phyloP scores from a whole-genome alignment of 2,888 invertebrate genomes.

The Chaitophorus viminalis region DNA sequence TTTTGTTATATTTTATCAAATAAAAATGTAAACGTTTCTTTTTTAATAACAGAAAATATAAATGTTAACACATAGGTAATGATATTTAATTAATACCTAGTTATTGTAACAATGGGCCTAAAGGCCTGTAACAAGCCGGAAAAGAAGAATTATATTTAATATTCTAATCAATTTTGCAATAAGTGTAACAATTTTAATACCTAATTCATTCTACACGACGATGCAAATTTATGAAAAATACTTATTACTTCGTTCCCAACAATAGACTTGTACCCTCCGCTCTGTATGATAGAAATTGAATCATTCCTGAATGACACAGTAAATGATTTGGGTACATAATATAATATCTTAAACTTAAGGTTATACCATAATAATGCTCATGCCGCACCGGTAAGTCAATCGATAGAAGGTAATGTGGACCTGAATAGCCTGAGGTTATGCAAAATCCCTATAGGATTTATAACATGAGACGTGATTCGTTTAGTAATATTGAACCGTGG shows the following conservation, averaged over 20 bases:
- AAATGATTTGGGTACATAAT: background rate
- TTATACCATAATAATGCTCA: background rate
- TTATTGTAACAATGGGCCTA: too few relatives aligned
- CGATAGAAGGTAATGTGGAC: constrained; percentile 14
- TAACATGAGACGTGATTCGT: constrained; percentile 43
- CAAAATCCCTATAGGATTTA: constrained; percentile 24
- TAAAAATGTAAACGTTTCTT: background rate
- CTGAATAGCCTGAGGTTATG: background rate
- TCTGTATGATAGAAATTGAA: background rate
- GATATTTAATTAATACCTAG: too few relatives aligned
- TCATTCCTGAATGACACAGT: background rate
- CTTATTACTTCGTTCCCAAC: background rate
- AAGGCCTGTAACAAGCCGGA: too few relatives aligned
- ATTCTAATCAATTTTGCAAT: background rate
- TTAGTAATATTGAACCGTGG: constrained; percentile 28
- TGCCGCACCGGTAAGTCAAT: constrained; percentile 32
- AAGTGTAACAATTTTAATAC: background rate
- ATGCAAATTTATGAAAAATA: background rate
- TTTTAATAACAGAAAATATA: too few relatives aligned
- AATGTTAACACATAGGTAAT: too few relatives aligned
- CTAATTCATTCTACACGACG: background rate
- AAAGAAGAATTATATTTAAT: too few relatives aligned
- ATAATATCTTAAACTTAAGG: background rate
- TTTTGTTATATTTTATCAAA: background rate
- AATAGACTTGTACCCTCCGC: background rate